Evolutionary conservation across 2,888 invertebrate species (phyloP).

Genomic region (Hermodice carunculata): DNA sequence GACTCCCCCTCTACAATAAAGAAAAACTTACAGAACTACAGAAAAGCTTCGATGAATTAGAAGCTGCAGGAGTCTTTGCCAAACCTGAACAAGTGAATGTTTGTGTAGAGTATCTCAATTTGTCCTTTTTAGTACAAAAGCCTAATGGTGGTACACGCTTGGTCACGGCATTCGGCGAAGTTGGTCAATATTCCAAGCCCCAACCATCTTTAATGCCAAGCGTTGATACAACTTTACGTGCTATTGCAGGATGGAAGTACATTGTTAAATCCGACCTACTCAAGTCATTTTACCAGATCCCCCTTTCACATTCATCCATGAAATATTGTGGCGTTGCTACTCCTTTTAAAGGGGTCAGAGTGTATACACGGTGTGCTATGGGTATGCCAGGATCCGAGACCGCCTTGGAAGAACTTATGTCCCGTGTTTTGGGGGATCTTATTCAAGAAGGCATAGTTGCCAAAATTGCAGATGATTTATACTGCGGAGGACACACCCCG

Average conservation of each 20-base stretch:
- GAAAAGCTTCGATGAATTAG: no score
- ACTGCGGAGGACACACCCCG: slow-evolving; percentile 4
- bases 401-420: slow-evolving; percentile 31
- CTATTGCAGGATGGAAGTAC: slow-evolving; percentile 32
- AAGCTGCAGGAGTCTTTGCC: slow-evolving; percentile 35
- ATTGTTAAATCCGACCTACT: slow-evolving; percentile 24
- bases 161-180: slow-evolving; percentile 43
- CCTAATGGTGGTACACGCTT: slow-evolving; percentile 39
- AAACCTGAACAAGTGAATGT: slow-evolving; percentile 36
- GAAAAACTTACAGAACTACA: no score
- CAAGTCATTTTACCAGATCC: slow-evolving; percentile 23
- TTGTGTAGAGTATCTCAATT: slow-evolving; percentile 42
- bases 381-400: slow-evolving; percentile 35
- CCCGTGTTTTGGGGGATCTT: slow-evolving; percentile 30
- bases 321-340: slow-evolving; percentile 16
- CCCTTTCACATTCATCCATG: no score
- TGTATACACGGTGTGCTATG: slow-evolving; percentile 30
- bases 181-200: slow-evolving; percentile 41
- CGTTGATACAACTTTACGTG: no score
- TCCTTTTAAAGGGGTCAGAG: slow-evolving; percentile 11
- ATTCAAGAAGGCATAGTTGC: slow-evolving; percentile 22
- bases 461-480: slow-evolving; percentile 30
- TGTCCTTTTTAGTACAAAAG: no score
- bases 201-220: no score
- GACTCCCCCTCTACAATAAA: no score